These are phyloP conservation scores for Aspidiotus rigidus DNA, from an alignment of 2,888 invertebrate species.

Conservation along the genomic window DNA sequence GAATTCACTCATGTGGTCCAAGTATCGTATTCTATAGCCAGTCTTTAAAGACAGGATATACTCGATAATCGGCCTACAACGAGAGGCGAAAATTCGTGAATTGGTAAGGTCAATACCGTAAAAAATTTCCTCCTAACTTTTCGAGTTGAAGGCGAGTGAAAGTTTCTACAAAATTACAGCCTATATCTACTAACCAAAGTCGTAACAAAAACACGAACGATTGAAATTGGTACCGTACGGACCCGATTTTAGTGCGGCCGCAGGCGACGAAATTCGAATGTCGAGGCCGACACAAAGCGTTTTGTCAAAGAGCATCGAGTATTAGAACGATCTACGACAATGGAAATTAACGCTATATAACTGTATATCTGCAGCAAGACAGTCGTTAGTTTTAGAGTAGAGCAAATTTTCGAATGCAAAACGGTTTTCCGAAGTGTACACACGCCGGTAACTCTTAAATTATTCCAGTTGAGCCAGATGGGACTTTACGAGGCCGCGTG, in stretches of 20 bases:
- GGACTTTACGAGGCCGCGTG: slow-evolving; percentile 18
- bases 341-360: slow-evolving; percentile 27
- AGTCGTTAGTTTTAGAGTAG: slow-evolving; percentile 26
- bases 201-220: neutral
- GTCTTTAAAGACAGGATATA: no score
- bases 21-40: no score
- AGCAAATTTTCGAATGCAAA: slow-evolving; percentile 30
- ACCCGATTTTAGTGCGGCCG: no score
- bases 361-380: slow-evolving; percentile 23
- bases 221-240: neutral
- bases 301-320: slow-evolving; percentile 28
- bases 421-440: slow-evolving; percentile 25
- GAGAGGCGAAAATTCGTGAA: no score
- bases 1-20: no score
- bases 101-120: no score
- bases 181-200: no score
- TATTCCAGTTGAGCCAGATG: slow-evolving; percentile 33
- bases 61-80: no score
- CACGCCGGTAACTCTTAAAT: slow-evolving; percentile 28
- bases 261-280: neutral
- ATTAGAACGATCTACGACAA: slow-evolving; percentile 28
- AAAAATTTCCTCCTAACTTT: no score
- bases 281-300: neutral
- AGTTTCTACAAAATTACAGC: no score
- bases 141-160: no score